A percentile compares a stretch with the other conserved stretches of the same genome.
phyloP scores from a whole-genome alignment of 1,140 invertebrate species.

The Neodiprion fabricii region DNA sequence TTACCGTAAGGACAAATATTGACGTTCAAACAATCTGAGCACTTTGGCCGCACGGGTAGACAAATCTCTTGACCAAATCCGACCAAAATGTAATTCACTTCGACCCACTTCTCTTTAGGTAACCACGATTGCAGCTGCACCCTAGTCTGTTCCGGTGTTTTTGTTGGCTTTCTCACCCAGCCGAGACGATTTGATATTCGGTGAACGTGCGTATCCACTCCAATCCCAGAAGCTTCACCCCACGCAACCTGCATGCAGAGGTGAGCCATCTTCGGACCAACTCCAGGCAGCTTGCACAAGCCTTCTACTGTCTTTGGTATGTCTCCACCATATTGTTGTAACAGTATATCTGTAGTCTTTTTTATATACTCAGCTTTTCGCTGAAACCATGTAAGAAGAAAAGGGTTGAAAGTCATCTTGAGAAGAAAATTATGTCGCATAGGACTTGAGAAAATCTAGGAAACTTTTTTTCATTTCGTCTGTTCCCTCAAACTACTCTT shows the following conservation, averaged over 20 bases:
- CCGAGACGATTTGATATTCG: constrained; percentile 88
- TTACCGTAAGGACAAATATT: constrained; percentile 81
- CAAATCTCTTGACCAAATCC: constrained; percentile 97
- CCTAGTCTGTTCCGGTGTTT: constrained; percentile 89
- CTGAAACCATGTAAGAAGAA: constrained; percentile 60
- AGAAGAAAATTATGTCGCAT: not conserved
- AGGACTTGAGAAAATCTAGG: constrained; percentile 23
- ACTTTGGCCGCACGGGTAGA: constrained; percentile 81
- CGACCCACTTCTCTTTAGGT: constrained; percentile 84
- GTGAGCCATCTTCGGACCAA: constrained; percentile 98
- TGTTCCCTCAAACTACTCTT: no score
- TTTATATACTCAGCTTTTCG: constrained; percentile 93
- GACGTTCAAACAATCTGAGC: constrained; percentile 83
- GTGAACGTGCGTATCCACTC: constrained; percentile 98
- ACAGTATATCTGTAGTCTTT: constrained; percentile 81
- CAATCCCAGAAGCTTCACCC: constrained; percentile 87
- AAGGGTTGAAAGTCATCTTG: not conserved
- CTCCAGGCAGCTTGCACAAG: constrained; percentile 86
- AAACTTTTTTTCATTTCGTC: no score
- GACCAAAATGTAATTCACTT: constrained; percentile 92
- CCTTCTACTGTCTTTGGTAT: constrained; percentile 86
- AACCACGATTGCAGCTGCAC: constrained; percentile 88
- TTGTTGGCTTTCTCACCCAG: constrained; percentile 80
- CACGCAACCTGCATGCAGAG: constrained; percentile 94
- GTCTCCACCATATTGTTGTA: constrained; percentile 83